Conservation (phyloP, 2,888 invertebrate genomes). For the Heliconius charithonia region DNA sequence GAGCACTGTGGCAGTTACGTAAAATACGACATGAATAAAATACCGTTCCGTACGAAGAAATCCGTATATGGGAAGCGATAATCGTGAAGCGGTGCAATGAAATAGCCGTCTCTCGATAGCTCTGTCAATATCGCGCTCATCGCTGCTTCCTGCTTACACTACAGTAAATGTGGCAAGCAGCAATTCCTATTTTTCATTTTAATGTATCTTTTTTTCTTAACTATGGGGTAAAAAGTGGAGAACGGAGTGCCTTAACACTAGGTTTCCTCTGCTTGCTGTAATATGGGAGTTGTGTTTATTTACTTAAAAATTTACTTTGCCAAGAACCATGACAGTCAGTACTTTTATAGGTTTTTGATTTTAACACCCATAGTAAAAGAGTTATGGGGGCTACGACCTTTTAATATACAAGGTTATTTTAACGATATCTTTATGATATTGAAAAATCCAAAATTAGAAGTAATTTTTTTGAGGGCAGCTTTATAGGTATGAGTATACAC, state of each 20-base stretch:
- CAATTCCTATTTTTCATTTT: neutral
- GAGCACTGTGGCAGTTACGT: neutral
- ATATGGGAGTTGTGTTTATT: no score
- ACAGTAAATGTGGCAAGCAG: constrained; percentile 1
- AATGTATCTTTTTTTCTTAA: no score
- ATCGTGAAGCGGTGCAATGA: constrained; percentile 10
- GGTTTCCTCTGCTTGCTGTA: neutral
- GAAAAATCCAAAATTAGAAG: no score
- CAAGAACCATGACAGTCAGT: no score
- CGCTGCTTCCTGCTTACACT: neutral
- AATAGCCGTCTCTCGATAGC: constrained; percentile 20
- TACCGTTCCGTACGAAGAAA: neutral
- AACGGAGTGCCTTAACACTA: neutral
- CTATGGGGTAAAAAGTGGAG: neutral
- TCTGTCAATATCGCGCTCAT: constrained; percentile 27
- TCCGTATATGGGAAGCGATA: constrained; percentile 14
- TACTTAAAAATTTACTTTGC: no score
- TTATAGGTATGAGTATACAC: no score
- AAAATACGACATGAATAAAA: neutral
- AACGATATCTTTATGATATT: no score
- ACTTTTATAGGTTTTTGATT: no score
- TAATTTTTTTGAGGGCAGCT: no score
- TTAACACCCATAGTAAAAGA: no score
- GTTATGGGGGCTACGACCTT: no score
- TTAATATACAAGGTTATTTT: no score